Conservation (phyloP, 2,888 invertebrate genomes). For the Tetranychus piercei region DNA sequence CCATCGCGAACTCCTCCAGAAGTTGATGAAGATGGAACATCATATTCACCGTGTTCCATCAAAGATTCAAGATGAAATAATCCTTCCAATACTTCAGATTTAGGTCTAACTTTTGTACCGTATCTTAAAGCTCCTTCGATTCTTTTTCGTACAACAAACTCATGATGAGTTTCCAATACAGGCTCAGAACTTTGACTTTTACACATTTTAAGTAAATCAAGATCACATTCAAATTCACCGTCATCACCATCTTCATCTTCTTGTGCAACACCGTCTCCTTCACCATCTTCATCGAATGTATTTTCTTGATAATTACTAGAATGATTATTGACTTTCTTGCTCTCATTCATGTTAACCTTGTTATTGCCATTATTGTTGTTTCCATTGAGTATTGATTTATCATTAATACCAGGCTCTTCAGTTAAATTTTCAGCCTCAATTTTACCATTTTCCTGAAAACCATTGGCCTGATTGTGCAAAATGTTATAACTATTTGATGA, state of each 20-base stretch:
- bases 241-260: constrained; percentile 15
- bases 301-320: too few relatives aligned
- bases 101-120: constrained; percentile 12
- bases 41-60: constrained; percentile 2
- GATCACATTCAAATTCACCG: constrained; percentile 20
- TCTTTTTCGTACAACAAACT: constrained; percentile 17
- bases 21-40: not conserved
- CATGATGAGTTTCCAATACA: constrained; percentile 24
- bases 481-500: constrained; percentile 27
- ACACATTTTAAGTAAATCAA: constrained; percentile 18
- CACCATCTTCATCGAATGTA: not conserved
- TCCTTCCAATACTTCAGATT: constrained; percentile 19
- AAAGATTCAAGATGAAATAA: constrained; percentile 2
- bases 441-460: not conserved
- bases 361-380: not conserved
- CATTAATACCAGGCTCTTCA: not conserved
- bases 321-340: too few relatives aligned
- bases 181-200: constrained; percentile 27
- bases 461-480: constrained; percentile 22
- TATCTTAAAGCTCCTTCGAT: not conserved
- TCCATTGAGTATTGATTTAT: constrained; percentile 7
- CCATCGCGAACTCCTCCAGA: not conserved
- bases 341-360: not conserved
- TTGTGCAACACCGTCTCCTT: not conserved
- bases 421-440: not conserved